A percentile compares a stretch with the other conserved stretches of the same genome.
Conservation (phyloP, 2,888 invertebrate genomes). For the Chloroclystis v-ata region DNA sequence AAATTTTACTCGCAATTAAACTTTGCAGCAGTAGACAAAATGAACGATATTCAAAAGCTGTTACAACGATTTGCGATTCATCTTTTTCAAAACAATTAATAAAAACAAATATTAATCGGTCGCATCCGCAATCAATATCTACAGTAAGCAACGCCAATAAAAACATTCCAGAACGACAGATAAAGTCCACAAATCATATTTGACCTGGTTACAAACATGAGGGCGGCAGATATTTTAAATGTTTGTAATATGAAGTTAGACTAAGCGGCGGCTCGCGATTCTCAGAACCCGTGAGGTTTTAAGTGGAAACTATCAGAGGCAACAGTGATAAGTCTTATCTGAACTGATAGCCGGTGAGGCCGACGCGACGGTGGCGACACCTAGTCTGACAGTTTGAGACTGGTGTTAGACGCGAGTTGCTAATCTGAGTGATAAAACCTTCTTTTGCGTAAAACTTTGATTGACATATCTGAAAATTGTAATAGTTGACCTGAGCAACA, state of each 20-base stretch:
- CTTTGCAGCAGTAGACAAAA: no score
- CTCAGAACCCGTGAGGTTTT: conserved; percentile 35
- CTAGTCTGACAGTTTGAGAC: conserved; percentile 43
- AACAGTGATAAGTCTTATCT: conserved; percentile 45
- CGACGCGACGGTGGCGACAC: conserved; percentile 51
- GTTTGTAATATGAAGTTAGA: conserved; percentile 16
- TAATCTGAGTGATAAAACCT: conserved; percentile 27
- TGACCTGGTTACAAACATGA: conserved; percentile 9
- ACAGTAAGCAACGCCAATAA: background rate
- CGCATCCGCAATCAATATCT: no score
- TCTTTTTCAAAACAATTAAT: no score
- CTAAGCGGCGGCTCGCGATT: conserved; percentile 22
- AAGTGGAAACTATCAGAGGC: conserved; percentile 39
- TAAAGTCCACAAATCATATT: conserved; percentile 8
- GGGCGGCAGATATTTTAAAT: conserved; percentile 9
- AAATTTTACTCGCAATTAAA: no score
- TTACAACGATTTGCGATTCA: no score
- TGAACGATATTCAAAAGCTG: no score
- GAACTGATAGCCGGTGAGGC: conserved; percentile 44
- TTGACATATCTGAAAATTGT: conserved; percentile 36
- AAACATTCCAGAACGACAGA: background rate
- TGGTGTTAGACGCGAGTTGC: background rate
- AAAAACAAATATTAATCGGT: no score
- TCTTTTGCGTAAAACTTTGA: conserved; percentile 32
- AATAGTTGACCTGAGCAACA: conserved; percentile 7